A percentile compares a stretch with the other conserved stretches of the same genome.
Evolutionary conservation across 2,797 vertebrate genomes (phyloP).

Genomic region (Chiloscyllium punctatum): DNA sequence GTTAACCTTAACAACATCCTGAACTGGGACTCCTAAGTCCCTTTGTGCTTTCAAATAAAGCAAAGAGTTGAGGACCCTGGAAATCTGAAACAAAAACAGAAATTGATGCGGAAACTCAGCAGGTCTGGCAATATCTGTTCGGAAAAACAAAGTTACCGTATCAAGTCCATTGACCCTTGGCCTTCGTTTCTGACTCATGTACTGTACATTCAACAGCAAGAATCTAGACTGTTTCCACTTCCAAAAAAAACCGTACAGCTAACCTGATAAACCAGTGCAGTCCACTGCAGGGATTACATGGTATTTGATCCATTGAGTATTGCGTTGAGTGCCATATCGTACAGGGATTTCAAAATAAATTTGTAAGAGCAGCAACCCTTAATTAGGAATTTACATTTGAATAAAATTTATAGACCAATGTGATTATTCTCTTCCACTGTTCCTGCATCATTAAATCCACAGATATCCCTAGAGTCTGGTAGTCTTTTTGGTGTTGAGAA

Average conservation of each 20-base stretch:
- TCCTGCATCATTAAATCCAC: neutral
- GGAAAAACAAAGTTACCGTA: too few relatives aligned
- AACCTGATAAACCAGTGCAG: neutral
- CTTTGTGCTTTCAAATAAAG: too few relatives aligned
- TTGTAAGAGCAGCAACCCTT: slow-evolving; percentile 25
- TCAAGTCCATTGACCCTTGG: too few relatives aligned
- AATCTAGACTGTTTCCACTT: neutral
- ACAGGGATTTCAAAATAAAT: slow-evolving; percentile 20
- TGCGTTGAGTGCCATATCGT: neutral
- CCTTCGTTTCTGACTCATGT: too few relatives aligned
- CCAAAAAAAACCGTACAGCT: neutral
- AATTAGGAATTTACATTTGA: slow-evolving; percentile 33
- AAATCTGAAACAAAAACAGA: too few relatives aligned
- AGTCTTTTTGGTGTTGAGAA: neutral
- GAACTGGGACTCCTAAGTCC: too few relatives aligned
- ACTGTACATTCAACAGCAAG: neutral
- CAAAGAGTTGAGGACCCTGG: too few relatives aligned
- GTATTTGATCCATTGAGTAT: neutral
- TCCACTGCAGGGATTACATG: neutral
- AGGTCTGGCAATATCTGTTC: too few relatives aligned
- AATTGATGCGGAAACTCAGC: too few relatives aligned
- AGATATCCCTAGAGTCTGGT: neutral
- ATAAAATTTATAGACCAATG: slow-evolving; percentile 21
- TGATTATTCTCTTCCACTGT: neutral
- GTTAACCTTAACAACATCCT: too few relatives aligned